Percentiles rank a stretch among this genome's conserved stretches.
phyloP scores from a whole-genome alignment of 2,888 invertebrate species.

The Platycnemis pennipes region DNA sequence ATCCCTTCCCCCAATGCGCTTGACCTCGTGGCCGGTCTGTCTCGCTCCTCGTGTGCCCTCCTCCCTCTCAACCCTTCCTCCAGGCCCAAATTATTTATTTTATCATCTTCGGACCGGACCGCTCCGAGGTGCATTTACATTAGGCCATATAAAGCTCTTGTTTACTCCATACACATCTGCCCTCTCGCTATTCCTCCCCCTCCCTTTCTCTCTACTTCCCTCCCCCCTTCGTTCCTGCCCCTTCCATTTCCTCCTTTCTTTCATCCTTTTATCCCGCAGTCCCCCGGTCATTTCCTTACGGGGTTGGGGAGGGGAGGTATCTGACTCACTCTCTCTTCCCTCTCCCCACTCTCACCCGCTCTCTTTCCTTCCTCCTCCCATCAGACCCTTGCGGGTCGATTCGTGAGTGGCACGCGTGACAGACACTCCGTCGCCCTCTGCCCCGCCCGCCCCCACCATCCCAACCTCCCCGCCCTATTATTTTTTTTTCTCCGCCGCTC shows the following conservation, averaged over 20 bases:
- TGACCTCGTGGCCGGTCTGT: not conserved
- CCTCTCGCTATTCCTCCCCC: not conserved
- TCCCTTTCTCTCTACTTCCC: not conserved
- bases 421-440: slow-evolving; percentile 33
- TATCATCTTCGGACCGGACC: not conserved
- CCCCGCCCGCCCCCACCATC: not conserved
- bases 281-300: not conserved
- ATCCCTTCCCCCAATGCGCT: not conserved
- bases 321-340: not conserved
- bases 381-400: slow-evolving; percentile 38
- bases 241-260: not conserved
- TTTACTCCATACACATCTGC: slow-evolving; percentile 16
- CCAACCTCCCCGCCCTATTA: not conserved
- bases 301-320: not conserved
- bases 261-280: not conserved
- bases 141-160: slow-evolving; percentile 19
- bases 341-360: not conserved
- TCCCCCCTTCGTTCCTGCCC: not conserved
- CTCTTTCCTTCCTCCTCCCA: not conserved
- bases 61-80: not conserved
- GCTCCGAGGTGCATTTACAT: not conserved
- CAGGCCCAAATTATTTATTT: slow-evolving; percentile 9
- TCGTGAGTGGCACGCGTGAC: slow-evolving; percentile 57
- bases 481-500: not conserved
- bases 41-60: not conserved